Conservation (phyloP, 2,113 vertebrate species). For the Gulo gulo region DNA sequence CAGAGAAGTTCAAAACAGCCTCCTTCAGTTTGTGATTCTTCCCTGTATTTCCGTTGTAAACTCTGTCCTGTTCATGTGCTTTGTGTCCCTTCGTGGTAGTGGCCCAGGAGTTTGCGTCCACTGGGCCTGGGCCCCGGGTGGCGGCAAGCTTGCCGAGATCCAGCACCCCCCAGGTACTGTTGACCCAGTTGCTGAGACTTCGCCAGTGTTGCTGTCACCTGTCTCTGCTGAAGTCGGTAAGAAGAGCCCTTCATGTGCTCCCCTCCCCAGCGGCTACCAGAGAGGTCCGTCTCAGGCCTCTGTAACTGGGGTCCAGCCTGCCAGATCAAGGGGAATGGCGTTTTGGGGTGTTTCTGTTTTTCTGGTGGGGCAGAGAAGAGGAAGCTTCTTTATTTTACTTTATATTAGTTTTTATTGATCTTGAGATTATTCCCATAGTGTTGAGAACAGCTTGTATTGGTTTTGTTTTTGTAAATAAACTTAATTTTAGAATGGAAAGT, state of each 20-base stretch:
- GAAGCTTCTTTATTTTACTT: background rate
- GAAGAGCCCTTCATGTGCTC: fast-evolving
- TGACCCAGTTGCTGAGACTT: constrained; percentile 91
- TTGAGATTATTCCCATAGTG: background rate
- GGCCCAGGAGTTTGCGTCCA: constrained; percentile 87
- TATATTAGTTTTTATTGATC: background rate
- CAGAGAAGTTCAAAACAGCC: background rate
- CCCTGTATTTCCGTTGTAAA: background rate
- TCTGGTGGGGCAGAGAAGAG: background rate
- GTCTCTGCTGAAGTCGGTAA: constrained; percentile 93
- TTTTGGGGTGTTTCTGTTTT: background rate
- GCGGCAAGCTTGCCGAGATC: constrained; percentile 74
- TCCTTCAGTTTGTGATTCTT: background rate
- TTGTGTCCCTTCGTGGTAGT: constrained; percentile 78
- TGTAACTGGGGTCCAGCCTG: background rate
- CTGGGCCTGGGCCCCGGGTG: constrained; percentile 55
- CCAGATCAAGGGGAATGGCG: background rate
- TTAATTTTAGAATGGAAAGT: constrained; percentile 32
- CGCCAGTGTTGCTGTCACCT: constrained; percentile 97
- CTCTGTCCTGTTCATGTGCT: background rate
- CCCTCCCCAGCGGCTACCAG: background rate
- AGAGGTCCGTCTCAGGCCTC: background rate
- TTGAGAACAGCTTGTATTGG: background rate
- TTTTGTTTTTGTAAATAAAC: background rate
- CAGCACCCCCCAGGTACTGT: constrained; percentile 92